These are phyloP conservation scores for Pseudochromis fuscus DNA, from an alignment of 2,797 vertebrate genomes.

Conservation along the genomic window DNA sequence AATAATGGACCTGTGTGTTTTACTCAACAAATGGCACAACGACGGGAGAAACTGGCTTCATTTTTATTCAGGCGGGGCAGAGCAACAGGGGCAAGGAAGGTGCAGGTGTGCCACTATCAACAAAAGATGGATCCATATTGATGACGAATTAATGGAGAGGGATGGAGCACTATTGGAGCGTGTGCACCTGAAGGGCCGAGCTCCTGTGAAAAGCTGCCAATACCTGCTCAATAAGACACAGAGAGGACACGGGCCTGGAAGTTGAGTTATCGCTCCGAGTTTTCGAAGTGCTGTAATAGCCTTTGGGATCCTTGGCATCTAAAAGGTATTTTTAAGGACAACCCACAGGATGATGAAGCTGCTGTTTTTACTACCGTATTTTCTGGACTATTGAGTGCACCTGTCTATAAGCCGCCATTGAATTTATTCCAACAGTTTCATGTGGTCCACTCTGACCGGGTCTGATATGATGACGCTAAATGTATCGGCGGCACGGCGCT, in stretches of 20 bases:
- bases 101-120: conserved; percentile 86
- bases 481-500: too few species aligned
- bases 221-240: conserved; percentile 74
- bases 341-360: neutral
- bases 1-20: conserved; percentile 82
- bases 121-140: conserved; percentile 85
- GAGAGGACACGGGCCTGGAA: conserved; percentile 60
- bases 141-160: conserved; percentile 78
- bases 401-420: too few species aligned
- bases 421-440: too few species aligned
- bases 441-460: too few species aligned
- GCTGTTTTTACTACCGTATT: too few species aligned
- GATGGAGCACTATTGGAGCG: conserved; percentile 68
- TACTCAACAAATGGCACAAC: conserved; percentile 82
- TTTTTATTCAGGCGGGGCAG: conserved; percentile 85
- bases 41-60: conserved; percentile 75
- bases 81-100: conserved; percentile 86
- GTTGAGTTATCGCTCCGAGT: conserved; percentile 56
- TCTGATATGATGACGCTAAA: too few species aligned
- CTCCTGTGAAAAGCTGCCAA: conserved; percentile 71
- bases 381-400: too few species aligned
- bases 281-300: conserved; percentile 56
- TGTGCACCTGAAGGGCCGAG: conserved; percentile 65
- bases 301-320: conserved; percentile 14
- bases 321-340: conserved; percentile 22